Percentiles rank a stretch among this genome's conserved stretches.
These are phyloP conservation scores for Calonectris borealis DNA, from an alignment of 2,113 vertebrate genomes.

Conservation along the genomic window DNA sequence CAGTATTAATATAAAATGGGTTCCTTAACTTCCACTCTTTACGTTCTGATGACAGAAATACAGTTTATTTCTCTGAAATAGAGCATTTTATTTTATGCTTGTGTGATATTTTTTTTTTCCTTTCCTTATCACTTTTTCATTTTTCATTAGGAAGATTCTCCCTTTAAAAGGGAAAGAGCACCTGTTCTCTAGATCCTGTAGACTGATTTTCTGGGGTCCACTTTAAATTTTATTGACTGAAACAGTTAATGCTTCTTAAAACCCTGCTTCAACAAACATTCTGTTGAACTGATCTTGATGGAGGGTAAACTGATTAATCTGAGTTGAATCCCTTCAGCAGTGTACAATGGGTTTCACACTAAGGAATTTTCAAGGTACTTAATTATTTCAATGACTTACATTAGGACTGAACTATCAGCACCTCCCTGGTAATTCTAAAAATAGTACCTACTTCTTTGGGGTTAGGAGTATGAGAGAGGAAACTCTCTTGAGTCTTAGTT, in stretches of 20 bases:
- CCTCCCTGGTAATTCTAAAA: neutral
- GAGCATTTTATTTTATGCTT: slow-evolving; percentile 3
- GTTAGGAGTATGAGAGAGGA: neutral
- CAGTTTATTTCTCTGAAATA: neutral
- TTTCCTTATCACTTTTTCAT: neutral
- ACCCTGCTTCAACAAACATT: neutral
- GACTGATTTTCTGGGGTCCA: neutral
- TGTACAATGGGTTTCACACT: neutral
- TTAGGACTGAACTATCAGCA: neutral
- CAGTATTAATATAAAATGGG: neutral
- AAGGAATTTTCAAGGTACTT: neutral
- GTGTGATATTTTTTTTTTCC: neutral
- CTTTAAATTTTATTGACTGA: neutral
- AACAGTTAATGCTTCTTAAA: neutral
- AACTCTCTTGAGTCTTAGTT: neutral
- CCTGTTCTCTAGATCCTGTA: slow-evolving; percentile 38
- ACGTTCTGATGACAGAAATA: neutral
- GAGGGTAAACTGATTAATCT: neutral
- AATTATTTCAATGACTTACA: neutral
- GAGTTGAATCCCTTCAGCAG: neutral
- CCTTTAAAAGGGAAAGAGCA: slow-evolving; percentile 4
- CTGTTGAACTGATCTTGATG: neutral
- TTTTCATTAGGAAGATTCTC: neutral
- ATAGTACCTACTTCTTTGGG: neutral
- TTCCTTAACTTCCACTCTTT: neutral